These are phyloP conservation scores for Cryptophagus acutangulus DNA, from an alignment of 2,888 invertebrate genomes.

Conservation along the genomic window DNA sequence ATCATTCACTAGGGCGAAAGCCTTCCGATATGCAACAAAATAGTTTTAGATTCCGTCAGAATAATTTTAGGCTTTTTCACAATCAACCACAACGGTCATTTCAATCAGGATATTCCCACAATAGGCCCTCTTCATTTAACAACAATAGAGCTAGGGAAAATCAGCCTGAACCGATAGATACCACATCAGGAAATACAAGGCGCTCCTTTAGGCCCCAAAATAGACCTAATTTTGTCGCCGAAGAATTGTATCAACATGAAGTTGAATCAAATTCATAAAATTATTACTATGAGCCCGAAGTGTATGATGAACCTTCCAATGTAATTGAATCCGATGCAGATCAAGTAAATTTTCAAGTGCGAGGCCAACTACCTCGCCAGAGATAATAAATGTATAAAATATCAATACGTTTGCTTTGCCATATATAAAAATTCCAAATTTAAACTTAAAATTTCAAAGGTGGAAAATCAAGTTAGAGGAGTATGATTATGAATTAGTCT, in stretches of 20 bases:
- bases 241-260: constrained; percentile 7
- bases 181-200: constrained; percentile 3
- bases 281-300: no score
- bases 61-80: constrained; percentile 1
- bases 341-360: background rate
- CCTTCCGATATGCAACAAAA: background rate
- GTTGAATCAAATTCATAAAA: background rate
- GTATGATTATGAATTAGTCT: no score
- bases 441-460: constrained; percentile 1
- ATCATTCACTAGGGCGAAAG: no score
- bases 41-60: background rate
- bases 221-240: constrained; percentile 3
- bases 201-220: background rate
- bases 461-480: no score
- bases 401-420: background rate
- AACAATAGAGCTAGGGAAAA: background rate
- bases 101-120: no score
- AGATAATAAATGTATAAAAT: no score
- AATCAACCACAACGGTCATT: no score
- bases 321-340: background rate
- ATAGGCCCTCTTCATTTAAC: background rate
- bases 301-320: background rate
- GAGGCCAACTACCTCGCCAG: background rate
- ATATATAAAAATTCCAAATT: no score
- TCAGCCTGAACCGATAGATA: constrained; percentile 4